These are phyloP conservation scores for Collichthys lucidus DNA, from an alignment of 2,113 vertebrate species.

Conservation along the genomic window DNA sequence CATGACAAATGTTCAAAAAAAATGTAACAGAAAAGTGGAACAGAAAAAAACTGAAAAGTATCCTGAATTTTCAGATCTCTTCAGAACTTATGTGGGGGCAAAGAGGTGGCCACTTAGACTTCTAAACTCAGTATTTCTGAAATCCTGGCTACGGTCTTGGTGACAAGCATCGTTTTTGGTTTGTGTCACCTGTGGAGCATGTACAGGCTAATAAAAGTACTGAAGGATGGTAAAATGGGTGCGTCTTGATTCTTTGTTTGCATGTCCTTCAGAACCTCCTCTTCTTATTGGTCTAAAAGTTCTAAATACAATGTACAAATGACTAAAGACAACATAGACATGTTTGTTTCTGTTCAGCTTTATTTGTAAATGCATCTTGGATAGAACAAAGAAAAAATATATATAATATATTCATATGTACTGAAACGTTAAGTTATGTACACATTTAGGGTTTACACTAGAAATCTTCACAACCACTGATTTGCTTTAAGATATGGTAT, in stretches of 20 bases:
- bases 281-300: not conserved
- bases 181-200: not conserved
- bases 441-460: slow-evolving; percentile 74
- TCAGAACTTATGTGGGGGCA: not conserved
- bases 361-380: slow-evolving; percentile 97
- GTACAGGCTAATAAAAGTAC: not conserved
- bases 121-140: not conserved
- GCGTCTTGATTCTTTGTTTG: not conserved
- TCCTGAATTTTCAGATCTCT: not conserved
- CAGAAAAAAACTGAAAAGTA: not conserved
- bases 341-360: slow-evolving; percentile 86
- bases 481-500: slow-evolving; percentile 84
- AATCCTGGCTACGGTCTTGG: not conserved
- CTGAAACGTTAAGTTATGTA: slow-evolving; percentile 78
- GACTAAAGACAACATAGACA: slow-evolving; percentile 22
- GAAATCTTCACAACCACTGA: slow-evolving; percentile 77
- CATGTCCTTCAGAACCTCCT: not conserved
- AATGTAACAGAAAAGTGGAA: not conserved
- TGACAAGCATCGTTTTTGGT: not conserved
- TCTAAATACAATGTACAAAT: not conserved
- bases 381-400: slow-evolving; percentile 90
- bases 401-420: slow-evolving; percentile 83
- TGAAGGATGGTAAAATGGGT: not conserved
- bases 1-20: not conserved
- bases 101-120: not conserved